These are phyloP conservation scores for Zele albiditarsus DNA, from an alignment of 2,888 invertebrate genomes.

Conservation along the genomic window DNA sequence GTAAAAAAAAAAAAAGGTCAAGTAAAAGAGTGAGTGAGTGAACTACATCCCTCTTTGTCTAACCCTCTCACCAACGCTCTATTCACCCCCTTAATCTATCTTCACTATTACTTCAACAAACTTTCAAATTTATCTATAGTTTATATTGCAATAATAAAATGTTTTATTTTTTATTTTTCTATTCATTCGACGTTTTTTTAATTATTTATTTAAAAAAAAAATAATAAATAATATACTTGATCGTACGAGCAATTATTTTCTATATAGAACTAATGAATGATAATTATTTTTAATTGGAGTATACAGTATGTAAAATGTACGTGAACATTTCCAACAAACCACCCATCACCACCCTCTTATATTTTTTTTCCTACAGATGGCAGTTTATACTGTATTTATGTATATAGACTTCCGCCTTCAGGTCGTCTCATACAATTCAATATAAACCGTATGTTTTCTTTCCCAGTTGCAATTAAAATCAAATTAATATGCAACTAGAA, in stretches of 20 bases:
- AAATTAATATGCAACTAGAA: slow-evolving; percentile 57
- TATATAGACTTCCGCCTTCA: slow-evolving; percentile 22
- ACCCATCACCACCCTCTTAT: neutral
- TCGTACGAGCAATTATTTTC: neutral
- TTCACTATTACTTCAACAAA: neutral
- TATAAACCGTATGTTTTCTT: slow-evolving; percentile 59
- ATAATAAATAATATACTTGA: neutral
- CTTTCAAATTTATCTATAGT: neutral
- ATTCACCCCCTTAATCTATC: neutral
- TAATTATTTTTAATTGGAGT: neutral
- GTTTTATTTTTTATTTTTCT: neutral
- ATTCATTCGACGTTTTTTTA: neutral
- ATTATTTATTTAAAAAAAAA: neutral
- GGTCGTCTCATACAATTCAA: slow-evolving; percentile 24
- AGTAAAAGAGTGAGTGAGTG: neutral
- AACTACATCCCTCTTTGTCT: neutral
- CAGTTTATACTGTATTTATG: neutral
- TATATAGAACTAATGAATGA: neutral
- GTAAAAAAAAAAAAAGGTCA: neutral
- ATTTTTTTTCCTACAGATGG: neutral
- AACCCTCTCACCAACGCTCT: neutral
- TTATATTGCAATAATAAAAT: neutral
- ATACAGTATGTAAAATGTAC: neutral
- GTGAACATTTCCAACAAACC: neutral
- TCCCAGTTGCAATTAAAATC: slow-evolving; percentile 64